A percentile compares a stretch with the other conserved stretches of the same genome.
Evolutionary conservation across 2,888 invertebrate genomes (phyloP).

Genomic region (Pemphredon lugubris): DNA sequence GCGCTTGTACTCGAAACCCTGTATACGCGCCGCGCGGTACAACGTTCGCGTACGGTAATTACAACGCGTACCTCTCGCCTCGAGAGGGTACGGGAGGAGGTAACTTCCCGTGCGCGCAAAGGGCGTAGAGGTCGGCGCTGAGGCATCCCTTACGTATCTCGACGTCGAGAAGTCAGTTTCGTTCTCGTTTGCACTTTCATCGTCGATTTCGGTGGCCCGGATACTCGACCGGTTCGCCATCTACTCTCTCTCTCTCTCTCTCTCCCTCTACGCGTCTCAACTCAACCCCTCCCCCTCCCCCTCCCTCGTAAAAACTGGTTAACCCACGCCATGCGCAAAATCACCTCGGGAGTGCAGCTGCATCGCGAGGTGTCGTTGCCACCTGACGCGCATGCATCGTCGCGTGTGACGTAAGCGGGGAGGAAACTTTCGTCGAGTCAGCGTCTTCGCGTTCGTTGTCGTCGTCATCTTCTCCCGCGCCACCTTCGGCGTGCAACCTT

Average conservation of each 20-base stretch:
- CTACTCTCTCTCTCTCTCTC: neutral
- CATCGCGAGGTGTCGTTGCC: slow-evolving; percentile 60
- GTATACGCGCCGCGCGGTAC: no score
- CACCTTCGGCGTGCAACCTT: slow-evolving; percentile 49
- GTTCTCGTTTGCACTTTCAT: slow-evolving; percentile 65
- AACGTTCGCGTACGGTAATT: no score
- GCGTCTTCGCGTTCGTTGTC: slow-evolving; percentile 54
- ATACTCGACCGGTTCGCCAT: slow-evolving; percentile 20
- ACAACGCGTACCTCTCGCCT: no score
- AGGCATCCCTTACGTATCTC: slow-evolving; percentile 29
- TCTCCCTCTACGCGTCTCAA: neutral
- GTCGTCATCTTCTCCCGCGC: slow-evolving; percentile 36
- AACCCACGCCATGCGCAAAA: slow-evolving; percentile 65
- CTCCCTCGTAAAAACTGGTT: slow-evolving; percentile 61
- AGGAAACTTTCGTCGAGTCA: slow-evolving; percentile 60
- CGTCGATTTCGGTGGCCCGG: slow-evolving; percentile 60
- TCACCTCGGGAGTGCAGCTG: slow-evolving; percentile 59
- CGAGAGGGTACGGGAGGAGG: no score
- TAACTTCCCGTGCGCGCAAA: no score
- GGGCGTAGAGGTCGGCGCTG: no score
- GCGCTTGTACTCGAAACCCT: no score
- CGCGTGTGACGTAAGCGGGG: slow-evolving; percentile 53
- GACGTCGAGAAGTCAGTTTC: slow-evolving; percentile 51
- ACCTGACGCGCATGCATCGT: slow-evolving; percentile 55
- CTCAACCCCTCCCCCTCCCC: neutral